Percentiles rank a stretch among this genome's conserved stretches.
These are phyloP conservation scores for Urosaurus nigricauda DNA, from an alignment of 2,797 vertebrate species.

Conservation along the genomic window DNA sequence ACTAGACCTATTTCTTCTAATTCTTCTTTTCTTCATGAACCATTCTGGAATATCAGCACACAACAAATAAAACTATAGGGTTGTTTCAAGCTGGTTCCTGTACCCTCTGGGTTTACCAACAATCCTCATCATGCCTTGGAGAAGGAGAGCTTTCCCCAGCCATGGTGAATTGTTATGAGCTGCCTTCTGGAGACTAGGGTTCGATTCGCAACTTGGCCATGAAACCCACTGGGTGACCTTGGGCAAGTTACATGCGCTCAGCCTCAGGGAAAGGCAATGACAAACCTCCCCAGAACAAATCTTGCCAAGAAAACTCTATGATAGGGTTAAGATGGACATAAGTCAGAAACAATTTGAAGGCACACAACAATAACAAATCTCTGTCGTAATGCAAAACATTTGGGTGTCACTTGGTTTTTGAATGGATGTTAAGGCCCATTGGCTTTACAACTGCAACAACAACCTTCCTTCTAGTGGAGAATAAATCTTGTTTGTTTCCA, in stretches of 20 bases:
- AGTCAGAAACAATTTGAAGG: too few relatives aligned
- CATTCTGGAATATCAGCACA: background rate
- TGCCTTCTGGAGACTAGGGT: background rate
- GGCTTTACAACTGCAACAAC: background rate
- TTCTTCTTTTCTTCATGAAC: background rate
- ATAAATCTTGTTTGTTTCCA: too few relatives aligned
- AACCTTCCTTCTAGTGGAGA: too few relatives aligned
- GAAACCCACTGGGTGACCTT: too few relatives aligned
- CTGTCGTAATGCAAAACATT: background rate
- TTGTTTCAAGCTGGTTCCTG: background rate
- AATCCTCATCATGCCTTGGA: background rate
- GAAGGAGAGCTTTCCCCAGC: background rate
- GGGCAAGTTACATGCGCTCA: too few relatives aligned
- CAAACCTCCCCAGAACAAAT: too few relatives aligned
- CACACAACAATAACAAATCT: too few relatives aligned
- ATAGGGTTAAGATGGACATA: too few relatives aligned
- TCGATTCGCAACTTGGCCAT: too few relatives aligned
- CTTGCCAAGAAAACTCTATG: too few relatives aligned
- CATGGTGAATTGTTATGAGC: background rate
- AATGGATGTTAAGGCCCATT: background rate
- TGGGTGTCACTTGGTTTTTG: background rate
- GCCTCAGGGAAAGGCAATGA: too few relatives aligned
- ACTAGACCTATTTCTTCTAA: background rate
- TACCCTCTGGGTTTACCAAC: too few relatives aligned
- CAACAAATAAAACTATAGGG: background rate